These are phyloP conservation scores for Cryptoblepharus egeriae DNA, from an alignment of 2,797 vertebrate genomes.

Conservation along the genomic window DNA sequence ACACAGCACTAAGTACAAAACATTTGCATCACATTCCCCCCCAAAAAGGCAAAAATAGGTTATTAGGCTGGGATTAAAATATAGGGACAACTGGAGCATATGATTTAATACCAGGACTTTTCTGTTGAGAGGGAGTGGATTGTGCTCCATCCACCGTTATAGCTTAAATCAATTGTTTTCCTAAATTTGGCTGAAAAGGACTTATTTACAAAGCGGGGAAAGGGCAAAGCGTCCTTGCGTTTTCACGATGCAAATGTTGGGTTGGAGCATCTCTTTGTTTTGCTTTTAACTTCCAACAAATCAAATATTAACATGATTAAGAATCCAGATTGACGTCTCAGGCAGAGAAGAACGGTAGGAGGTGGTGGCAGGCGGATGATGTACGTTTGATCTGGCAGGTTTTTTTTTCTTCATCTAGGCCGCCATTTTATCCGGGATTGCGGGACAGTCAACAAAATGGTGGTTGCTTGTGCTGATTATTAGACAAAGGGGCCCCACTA, in stretches of 20 bases:
- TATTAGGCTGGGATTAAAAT: too few relatives aligned
- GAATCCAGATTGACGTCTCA: conserved; percentile 23
- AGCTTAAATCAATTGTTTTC: neutral
- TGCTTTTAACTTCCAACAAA: conserved; percentile 19
- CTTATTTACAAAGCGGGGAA: neutral
- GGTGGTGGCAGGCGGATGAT: neutral
- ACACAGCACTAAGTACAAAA: too few relatives aligned
- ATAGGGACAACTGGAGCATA: too few relatives aligned
- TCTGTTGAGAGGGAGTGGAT: neutral
- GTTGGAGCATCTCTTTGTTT: neutral
- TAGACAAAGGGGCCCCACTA: neutral
- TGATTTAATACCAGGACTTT: neutral
- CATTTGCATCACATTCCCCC: too few relatives aligned
- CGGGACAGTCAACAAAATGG: conserved; percentile 27
- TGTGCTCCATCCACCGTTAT: neutral
- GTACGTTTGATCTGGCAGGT: conserved; percentile 28
- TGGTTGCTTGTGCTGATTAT: neutral
- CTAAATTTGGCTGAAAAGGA: neutral
- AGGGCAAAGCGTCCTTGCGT: neutral
- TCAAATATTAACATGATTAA: conserved; percentile 44
- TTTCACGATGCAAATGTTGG: neutral
- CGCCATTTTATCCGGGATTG: neutral
- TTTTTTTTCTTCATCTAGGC: conserved; percentile 12
- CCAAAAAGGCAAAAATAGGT: too few relatives aligned
- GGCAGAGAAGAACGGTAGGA: conserved; percentile 29